These are phyloP conservation scores for Adelges cooleyi DNA, from an alignment of 1,140 invertebrate species.

Conservation along the genomic window DNA sequence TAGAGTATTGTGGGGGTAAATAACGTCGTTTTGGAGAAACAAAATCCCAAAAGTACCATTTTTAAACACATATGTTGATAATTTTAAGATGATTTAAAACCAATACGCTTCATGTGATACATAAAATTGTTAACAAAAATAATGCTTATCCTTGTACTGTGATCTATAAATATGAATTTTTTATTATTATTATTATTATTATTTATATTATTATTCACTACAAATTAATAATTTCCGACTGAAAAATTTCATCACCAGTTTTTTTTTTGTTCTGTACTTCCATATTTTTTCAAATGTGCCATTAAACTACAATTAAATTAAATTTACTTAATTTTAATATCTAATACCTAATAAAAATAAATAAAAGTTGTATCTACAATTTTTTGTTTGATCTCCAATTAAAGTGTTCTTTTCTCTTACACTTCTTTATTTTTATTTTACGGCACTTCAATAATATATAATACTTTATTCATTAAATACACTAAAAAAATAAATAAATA, in stretches of 20 bases:
- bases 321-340: slow-evolving; percentile 22
- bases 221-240: slow-evolving; percentile 20
- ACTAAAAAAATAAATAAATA: neutral
- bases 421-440: slow-evolving; percentile 15
- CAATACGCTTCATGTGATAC: slow-evolving; percentile 28
- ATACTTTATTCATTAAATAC: slow-evolving; percentile 11
- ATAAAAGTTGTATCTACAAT: slow-evolving; percentile 11
- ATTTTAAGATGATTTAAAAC: slow-evolving; percentile 27
- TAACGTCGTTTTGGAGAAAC: slow-evolving; percentile 23
- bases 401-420: slow-evolving; percentile 21
- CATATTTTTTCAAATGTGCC: slow-evolving; percentile 23
- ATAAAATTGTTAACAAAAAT: slow-evolving; percentile 25
- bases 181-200: slow-evolving; percentile 21
- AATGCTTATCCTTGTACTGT: slow-evolving; percentile 26
- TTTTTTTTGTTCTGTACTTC: slow-evolving; percentile 19
- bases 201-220: slow-evolving; percentile 3
- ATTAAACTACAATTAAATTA: slow-evolving; percentile 25
- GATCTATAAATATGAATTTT: slow-evolving; percentile 26
- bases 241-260: slow-evolving; percentile 23
- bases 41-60: slow-evolving; percentile 27
- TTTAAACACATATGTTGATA: slow-evolving; percentile 27
- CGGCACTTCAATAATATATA: slow-evolving; percentile 19
- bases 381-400: slow-evolving; percentile 20
- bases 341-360: neutral
- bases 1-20: slow-evolving; percentile 26